Evolutionary conservation across 2,797 vertebrate species (phyloP), one percentile per base, ranked within the genome.

Genomic region (Pipistrellus pygmaeus): DNA sequence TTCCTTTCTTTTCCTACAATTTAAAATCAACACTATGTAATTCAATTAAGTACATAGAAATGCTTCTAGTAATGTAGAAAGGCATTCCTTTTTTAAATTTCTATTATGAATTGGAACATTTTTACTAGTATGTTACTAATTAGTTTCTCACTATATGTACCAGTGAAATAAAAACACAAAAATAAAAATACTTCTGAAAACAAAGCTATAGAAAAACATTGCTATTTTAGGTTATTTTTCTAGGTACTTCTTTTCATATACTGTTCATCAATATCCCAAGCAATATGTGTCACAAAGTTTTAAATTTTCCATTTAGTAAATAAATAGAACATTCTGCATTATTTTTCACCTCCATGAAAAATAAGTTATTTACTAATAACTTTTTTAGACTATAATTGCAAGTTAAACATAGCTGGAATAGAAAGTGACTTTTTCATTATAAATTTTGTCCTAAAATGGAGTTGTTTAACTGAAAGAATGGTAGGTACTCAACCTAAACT

Each of bases 11-110:
- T 90, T 23, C 32, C 75, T 64, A 20, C 21, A 82, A 48, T 78
- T 93, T 95, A 93, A 86, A 92, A 81, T 32, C n/a, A 91, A 68
- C 72, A 84, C 21, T 18, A 6, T 35, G 18, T 51, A 93, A 96
- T 90, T 32, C 32, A 94, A 82, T 91, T 93, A 89, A 81, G 18
- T 76, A 73, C 48, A 95, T 66, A 38, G 38, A 89, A 91, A 66
- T 73, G 68, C 76, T 92, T 94, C 48, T 64, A 57, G 35, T 82
- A 90, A 82, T 72, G 0, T 53, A 72, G 85, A 17, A 20, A 92
- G 64, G 69, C 1, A 38, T 53, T 88, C 17, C 27, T 86, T 84
- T 55, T 82, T 82, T 89, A 66, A 48, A 81, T 73, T 93, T 78
- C 72, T 94, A 48, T 57, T 83, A 77, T 13, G 80, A 89, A 92